Conservation (phyloP, 2,888 invertebrate genomes). For the Brachyptera putata region DNA sequence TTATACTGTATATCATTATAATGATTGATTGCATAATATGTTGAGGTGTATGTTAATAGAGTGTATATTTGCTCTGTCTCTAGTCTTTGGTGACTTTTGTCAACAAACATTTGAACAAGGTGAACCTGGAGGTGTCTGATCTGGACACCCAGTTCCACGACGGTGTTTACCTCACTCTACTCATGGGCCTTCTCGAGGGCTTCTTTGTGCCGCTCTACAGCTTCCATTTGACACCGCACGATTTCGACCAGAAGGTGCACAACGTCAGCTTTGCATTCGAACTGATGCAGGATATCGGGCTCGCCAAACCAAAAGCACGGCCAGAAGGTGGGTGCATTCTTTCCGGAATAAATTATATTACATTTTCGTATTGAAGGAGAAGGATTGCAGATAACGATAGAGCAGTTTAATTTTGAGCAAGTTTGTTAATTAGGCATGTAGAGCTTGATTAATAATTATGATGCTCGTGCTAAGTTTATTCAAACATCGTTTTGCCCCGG, state of each 20-base stretch:
- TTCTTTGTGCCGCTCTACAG: conserved; percentile 96
- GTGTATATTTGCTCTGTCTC: too few relatives aligned
- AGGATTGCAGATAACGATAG: too few relatives aligned
- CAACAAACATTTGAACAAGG: conserved; percentile 94
- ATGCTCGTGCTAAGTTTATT: too few relatives aligned
- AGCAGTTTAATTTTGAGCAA: too few relatives aligned
- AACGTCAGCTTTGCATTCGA: conserved; percentile 97
- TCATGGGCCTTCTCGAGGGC: conserved; percentile 94
- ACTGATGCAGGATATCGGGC: conserved; percentile 94
- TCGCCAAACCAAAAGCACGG: conserved; percentile 89
- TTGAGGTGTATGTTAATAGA: too few relatives aligned
- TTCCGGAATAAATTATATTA: too few relatives aligned
- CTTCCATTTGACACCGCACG: conserved; percentile 89
- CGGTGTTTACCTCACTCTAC: conserved; percentile 89
- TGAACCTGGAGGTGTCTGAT: conserved; percentile 92
- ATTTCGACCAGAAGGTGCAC: conserved; percentile 88
- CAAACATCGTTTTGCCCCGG: too few relatives aligned
- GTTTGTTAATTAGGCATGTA: too few relatives aligned
- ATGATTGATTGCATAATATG: too few relatives aligned
- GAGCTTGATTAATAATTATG: too few relatives aligned
- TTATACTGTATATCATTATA: too few relatives aligned
- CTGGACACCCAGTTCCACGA: conserved; percentile 95
- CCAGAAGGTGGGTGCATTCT: conserved; percentile 72
- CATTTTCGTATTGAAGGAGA: too few relatives aligned
- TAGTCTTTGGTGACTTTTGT: conserved; percentile 96